A percentile compares a stretch with the other conserved stretches of the same genome.
These are phyloP conservation scores for Eupithecia inturbata DNA, from an alignment of 2,888 invertebrate species.

Conservation along the genomic window DNA sequence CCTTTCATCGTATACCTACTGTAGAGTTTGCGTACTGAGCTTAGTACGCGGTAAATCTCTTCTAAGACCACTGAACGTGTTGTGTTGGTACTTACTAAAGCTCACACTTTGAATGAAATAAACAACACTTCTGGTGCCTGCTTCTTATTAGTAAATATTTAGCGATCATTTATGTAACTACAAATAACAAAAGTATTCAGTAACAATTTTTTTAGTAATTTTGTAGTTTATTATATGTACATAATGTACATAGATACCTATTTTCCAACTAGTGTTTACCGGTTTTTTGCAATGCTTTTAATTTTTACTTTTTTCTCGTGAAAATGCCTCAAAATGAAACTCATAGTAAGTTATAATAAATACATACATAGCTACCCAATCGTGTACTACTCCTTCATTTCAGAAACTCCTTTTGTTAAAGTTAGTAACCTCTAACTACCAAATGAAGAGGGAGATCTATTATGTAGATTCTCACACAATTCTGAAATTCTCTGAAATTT, in stretches of 20 bases:
- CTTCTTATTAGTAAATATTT: background rate
- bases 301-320: no score
- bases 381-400: background rate
- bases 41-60: background rate
- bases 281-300: no score
- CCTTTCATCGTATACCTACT: background rate
- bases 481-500: constrained; percentile 15
- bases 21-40: background rate
- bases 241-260: no score
- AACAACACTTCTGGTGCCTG: background rate
- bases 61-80: constrained; percentile 4
- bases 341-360: background rate
- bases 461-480: constrained; percentile 21
- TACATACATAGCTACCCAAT: background rate
- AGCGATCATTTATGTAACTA: background rate
- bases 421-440: background rate
- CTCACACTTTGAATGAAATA: background rate
- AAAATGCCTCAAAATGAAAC: no score
- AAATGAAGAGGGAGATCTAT: constrained; percentile 10
- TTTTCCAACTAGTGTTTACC: no score
- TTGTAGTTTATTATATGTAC: no score
- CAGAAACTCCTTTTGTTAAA: background rate
- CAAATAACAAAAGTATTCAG: background rate
- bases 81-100: background rate
- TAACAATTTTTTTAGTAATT: no score